Conservation (phyloP, 2,888 invertebrate species). For the Stictocephala bisonia region DNA sequence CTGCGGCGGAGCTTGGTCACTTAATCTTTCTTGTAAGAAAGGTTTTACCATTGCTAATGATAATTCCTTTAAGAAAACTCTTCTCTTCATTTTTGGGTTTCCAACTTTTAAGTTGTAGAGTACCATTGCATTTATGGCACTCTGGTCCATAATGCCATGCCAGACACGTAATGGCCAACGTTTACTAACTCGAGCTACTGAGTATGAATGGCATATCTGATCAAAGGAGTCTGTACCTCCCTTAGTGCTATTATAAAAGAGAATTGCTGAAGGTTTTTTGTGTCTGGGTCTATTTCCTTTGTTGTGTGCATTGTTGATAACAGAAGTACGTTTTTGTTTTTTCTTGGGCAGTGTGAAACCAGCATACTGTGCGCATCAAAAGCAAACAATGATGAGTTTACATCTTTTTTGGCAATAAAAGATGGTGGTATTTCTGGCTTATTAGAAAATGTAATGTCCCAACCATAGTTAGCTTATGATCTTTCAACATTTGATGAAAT, state of each 20-base stretch:
- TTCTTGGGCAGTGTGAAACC: constrained; percentile 58
- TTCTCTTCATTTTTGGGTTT: constrained; percentile 34
- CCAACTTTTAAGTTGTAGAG: constrained; percentile 36
- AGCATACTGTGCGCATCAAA: constrained; percentile 57
- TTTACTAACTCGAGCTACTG: constrained; percentile 54
- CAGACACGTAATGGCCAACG: constrained; percentile 58
- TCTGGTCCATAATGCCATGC: constrained; percentile 46
- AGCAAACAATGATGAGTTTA: constrained; percentile 57
- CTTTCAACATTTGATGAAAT: constrained; percentile 51
- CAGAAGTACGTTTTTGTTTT: constrained; percentile 57
- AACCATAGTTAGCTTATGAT: constrained; percentile 52
- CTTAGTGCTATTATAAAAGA: constrained; percentile 59
- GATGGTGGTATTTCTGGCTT: constrained; percentile 60
- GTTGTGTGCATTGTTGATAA: constrained; percentile 58
- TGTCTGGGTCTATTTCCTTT: constrained; percentile 53
- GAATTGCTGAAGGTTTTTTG: constrained; percentile 58
- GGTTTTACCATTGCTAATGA: constrained; percentile 31
- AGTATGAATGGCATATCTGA: constrained; percentile 57
- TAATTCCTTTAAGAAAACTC: constrained; percentile 38
- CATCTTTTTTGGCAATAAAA: constrained; percentile 56
- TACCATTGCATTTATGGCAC: constrained; percentile 42
- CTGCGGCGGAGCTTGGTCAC: not conserved
- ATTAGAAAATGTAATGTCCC: constrained; percentile 54
- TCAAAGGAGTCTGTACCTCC: constrained; percentile 59
- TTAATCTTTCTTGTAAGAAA: constrained; percentile 20